Percentiles rank a stretch among this genome's conserved stretches.
Evolutionary conservation across 2,797 vertebrate species (phyloP).

Genomic region (Antennarius maculatus): DNA sequence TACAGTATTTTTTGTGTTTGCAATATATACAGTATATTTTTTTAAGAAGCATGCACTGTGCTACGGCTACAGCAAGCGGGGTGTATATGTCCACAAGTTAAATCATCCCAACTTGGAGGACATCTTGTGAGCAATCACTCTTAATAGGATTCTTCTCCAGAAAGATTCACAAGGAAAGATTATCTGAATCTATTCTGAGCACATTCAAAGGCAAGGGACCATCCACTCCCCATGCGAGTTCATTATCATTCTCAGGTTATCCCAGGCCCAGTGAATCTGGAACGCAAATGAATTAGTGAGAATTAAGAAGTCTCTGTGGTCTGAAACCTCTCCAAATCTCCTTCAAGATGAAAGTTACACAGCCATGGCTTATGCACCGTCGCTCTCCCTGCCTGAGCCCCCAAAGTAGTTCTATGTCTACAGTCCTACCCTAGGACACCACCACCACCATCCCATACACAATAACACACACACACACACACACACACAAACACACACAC

Average conservation of each 20-base stretch:
- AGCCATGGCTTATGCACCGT: conserved; percentile 87
- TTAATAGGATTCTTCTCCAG: conserved; percentile 92
- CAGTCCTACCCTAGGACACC: conserved; percentile 66
- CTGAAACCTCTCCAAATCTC: conserved; percentile 98
- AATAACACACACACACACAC: conserved; percentile 36
- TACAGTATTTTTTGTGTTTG: conserved; percentile 50
- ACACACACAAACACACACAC: conserved; percentile 50
- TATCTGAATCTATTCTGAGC: conserved; percentile 94
- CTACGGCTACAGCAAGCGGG: conserved; percentile 67
- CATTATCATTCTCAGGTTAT: conserved; percentile 88
- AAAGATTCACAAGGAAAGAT: conserved; percentile 91
- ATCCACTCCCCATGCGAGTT: conserved; percentile 88
- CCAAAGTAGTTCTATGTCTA: conserved; percentile 71
- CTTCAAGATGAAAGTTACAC: conserved; percentile 95
- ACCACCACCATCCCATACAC: conserved; percentile 45
- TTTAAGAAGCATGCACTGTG: conserved; percentile 16
- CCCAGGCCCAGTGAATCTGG: conserved; percentile 95
- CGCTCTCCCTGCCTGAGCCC: conserved; percentile 83
- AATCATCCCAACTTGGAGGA: conserved; percentile 70
- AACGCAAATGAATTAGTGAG: conserved; percentile 99
- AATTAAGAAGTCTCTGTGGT: conserved; percentile 98
- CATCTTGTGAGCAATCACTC: conserved; percentile 87
- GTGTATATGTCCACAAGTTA: conserved; percentile 25
- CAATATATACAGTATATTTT: conserved; percentile 39
- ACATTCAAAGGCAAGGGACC: conserved; percentile 97